Evolutionary conservation across 2,888 invertebrate genomes (phyloP).

Genomic region (Drosophila subquinaria): DNA sequence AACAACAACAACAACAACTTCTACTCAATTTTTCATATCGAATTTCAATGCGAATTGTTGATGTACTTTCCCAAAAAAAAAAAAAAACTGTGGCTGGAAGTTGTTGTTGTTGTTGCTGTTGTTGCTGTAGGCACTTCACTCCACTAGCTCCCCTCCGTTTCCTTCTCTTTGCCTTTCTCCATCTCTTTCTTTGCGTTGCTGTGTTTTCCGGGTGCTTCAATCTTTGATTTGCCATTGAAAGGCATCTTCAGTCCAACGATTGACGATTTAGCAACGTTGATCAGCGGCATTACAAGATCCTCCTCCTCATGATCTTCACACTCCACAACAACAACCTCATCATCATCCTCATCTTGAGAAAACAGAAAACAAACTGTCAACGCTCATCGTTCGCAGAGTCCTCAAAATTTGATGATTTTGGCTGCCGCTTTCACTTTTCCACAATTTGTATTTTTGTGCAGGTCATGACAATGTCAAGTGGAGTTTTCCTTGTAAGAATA

Average conservation of each 20-base stretch:
- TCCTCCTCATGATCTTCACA: conserved; percentile 8
- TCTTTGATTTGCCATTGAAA: conserved; percentile 61
- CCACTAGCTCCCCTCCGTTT: background rate
- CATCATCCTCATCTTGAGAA: background rate
- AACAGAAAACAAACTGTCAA: conserved; percentile 51
- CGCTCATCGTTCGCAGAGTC: conserved; percentile 48
- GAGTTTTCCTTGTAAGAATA: conserved; percentile 68
- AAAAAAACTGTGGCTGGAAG: conserved; percentile 15
- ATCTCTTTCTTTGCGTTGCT: conserved; percentile 15
- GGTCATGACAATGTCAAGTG: conserved; percentile 73
- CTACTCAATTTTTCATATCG: conserved; percentile 76
- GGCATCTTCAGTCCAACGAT: conserved; percentile 43
- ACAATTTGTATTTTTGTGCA: conserved; percentile 25
- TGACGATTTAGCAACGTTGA: conserved; percentile 52
- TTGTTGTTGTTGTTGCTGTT: conserved; percentile 3
- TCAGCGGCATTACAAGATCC: conserved; percentile 39
- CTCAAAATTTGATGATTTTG: conserved; percentile 5
- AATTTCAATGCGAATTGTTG: conserved; percentile 76
- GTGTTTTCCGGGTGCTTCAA: conserved; percentile 63
- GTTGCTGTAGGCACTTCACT: conserved; percentile 15
- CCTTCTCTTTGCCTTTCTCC: background rate
- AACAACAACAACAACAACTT: conserved; percentile 45
- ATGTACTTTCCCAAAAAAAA: conserved; percentile 48
- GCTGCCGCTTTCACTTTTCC: conserved; percentile 72
- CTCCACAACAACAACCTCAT: background rate